phyloP scores from a whole-genome alignment of 1,140 invertebrate species.

The Polypedilum vanderplanki region DNA sequence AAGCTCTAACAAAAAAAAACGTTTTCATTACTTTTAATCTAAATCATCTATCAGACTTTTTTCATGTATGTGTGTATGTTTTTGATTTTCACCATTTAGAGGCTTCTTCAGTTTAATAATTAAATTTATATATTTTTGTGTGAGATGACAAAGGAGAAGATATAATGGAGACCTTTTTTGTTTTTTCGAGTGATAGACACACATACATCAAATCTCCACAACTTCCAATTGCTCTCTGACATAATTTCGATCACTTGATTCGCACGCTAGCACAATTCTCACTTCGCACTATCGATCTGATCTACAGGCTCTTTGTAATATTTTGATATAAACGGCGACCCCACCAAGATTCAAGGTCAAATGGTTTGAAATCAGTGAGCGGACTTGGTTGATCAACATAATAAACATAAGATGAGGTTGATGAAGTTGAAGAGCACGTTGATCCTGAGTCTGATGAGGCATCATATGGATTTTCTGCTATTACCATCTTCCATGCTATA shows the following conservation, averaged over 20 bases:
- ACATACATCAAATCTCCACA: no score
- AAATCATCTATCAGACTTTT: constrained; percentile 7
- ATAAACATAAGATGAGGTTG: constrained; percentile 48
- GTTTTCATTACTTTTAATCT: not conserved
- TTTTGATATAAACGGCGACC: constrained; percentile 73
- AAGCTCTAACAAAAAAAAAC: not conserved
- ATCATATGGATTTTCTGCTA: constrained; percentile 43
- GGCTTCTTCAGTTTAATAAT: no score
- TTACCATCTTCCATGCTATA: constrained; percentile 42
- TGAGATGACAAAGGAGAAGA: no score
- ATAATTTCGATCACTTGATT: no score
- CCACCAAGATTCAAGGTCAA: constrained; percentile 83
- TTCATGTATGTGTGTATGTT: not conserved
- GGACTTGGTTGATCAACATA: constrained; percentile 64
- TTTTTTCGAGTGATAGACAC: no score
- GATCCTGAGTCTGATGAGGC: not conserved
- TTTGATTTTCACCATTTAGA: not conserved
- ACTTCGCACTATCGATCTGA: not conserved
- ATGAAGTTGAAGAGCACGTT: constrained; percentile 32
- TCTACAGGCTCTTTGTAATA: constrained; percentile 65
- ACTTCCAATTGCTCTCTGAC: no score
- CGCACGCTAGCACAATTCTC: no score
- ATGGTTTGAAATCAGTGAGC: constrained; percentile 72
- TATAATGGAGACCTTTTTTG: no score
- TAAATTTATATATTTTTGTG: no score